These are phyloP conservation scores for Ooceraea biroi DNA, from an alignment of 1,140 invertebrate species.

Conservation along the genomic window DNA sequence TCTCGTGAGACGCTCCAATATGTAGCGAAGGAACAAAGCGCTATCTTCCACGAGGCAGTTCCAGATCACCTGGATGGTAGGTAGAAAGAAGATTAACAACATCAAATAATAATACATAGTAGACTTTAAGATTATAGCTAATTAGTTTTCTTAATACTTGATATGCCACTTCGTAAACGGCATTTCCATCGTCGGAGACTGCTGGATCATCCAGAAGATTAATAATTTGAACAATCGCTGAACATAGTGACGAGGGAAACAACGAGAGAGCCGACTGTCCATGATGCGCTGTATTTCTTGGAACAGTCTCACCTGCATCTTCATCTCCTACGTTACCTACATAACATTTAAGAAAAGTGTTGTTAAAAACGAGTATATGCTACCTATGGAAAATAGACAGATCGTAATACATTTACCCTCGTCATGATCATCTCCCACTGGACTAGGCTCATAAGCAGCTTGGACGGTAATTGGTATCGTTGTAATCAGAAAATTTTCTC, in stretches of 20 bases:
- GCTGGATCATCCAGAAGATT: conserved; percentile 98
- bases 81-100: conserved; percentile 22
- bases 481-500: conserved; percentile 98
- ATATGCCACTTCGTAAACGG: conserved; percentile 96
- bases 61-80: conserved; percentile 94
- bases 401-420: conserved; percentile 88
- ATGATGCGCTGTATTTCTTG: conserved; percentile 91
- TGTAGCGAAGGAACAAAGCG: conserved; percentile 97
- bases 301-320: conserved; percentile 90
- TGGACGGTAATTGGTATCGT: conserved; percentile 98
- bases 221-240: conserved; percentile 97
- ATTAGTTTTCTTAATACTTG: conserved; percentile 87
- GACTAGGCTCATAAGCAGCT: conserved; percentile 97
- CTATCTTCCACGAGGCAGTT: conserved; percentile 99
- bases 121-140: background rate
- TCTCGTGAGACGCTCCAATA: conserved; percentile 97
- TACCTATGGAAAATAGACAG: background rate
- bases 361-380: background rate
- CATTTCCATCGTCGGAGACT: conserved; percentile 96
- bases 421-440: conserved; percentile 93
- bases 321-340: conserved; percentile 87
- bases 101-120: background rate
- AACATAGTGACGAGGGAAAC: conserved; percentile 98
- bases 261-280: conserved; percentile 96
- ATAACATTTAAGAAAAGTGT: conserved; percentile 43